Conservation (phyloP, 2,888 invertebrate species). For the Phania funesta region DNA sequence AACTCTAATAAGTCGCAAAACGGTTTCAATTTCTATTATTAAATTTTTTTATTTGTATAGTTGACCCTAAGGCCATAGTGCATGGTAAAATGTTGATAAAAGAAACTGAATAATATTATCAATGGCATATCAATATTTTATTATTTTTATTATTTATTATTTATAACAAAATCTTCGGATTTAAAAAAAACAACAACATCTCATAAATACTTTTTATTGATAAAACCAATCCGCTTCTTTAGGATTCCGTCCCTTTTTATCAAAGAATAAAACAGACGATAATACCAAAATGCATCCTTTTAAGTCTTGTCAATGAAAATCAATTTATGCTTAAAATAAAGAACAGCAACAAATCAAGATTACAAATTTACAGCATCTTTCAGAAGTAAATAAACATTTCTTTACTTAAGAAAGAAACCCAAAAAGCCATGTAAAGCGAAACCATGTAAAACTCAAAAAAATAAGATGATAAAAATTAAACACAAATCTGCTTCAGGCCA, state of each 20-base stretch:
- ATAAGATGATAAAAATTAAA: slow-evolving; percentile 26
- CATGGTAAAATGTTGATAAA: no score
- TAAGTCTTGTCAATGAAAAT: slow-evolving; percentile 43
- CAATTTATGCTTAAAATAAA: slow-evolving; percentile 19
- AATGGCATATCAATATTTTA: no score
- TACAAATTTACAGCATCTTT: slow-evolving; percentile 40
- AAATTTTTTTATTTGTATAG: no score
- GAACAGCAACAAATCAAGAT: slow-evolving; percentile 36
- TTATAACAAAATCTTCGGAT: no score
- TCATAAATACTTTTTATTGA: neutral
- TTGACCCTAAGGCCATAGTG: no score
- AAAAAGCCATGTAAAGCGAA: neutral
- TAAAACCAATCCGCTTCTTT: neutral
- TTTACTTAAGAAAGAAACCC: slow-evolving; percentile 17
- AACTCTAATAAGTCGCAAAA: no score
- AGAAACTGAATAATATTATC: no score
- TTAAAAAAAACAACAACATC: no score
- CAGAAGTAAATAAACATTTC: slow-evolving; percentile 16
- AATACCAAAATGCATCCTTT: slow-evolving; percentile 1
- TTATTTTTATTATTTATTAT: no score
- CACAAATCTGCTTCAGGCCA: slow-evolving; percentile 43
- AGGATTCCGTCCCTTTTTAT: neutral
- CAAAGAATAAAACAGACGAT: neutral
- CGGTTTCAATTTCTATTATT: no score
- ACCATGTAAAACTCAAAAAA: slow-evolving; percentile 18